phyloP scores from a whole-genome alignment of 2,113 vertebrate genomes.

The Murina feae region DNA sequence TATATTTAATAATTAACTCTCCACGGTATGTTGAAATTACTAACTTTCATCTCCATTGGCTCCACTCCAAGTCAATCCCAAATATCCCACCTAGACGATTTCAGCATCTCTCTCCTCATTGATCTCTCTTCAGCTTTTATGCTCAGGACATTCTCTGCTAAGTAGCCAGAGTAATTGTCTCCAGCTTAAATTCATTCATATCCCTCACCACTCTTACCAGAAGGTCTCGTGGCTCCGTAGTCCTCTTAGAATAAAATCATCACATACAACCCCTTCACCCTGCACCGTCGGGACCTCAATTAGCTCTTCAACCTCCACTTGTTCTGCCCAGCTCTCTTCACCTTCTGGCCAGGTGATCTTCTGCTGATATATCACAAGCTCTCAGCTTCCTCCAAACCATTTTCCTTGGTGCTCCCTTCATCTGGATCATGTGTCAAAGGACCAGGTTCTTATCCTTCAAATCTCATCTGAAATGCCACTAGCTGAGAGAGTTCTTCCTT shows the following conservation, averaged over 20 bases:
- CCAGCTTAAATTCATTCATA: not conserved
- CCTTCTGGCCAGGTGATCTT: not conserved
- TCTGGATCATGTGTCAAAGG: not conserved
- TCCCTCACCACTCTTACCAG: not conserved
- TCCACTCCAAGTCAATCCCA: not conserved
- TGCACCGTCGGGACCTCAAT: too few species aligned
- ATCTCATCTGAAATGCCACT: not conserved
- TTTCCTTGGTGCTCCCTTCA: not conserved
- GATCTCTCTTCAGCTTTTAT: not conserved
- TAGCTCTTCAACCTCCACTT: not conserved
- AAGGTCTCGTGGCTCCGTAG: not conserved
- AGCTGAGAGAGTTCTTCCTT: not conserved
- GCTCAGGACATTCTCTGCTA: not conserved
- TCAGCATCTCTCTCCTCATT: not conserved
- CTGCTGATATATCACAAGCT: not conserved
- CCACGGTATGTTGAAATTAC: slow-evolving; percentile 36
- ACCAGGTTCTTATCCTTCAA: not conserved
- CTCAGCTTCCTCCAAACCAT: not conserved
- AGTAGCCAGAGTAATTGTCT: not conserved
- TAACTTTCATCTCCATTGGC: not conserved
- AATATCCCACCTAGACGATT: not conserved
- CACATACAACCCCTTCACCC: not conserved
- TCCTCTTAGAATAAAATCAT: not conserved
- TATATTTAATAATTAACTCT: slow-evolving; percentile 64
- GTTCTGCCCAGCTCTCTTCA: not conserved